Conservation (phyloP, 2,888 invertebrate species). For the Gonocerus acuteangulatus region DNA sequence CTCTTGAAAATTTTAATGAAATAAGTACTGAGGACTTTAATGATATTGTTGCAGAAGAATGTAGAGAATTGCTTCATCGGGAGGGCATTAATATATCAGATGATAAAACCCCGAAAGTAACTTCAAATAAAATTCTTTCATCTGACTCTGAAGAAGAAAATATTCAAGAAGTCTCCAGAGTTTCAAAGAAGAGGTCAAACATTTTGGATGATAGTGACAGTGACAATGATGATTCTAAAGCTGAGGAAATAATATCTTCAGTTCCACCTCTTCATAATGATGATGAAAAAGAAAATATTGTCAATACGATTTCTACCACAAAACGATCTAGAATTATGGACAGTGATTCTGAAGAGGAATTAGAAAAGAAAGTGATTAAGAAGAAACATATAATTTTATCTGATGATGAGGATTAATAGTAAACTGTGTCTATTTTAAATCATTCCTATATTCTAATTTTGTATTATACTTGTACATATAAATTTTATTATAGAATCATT, state of each 20-base stretch:
- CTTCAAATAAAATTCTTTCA: neutral
- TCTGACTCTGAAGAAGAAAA: neutral
- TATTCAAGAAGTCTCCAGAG: neutral
- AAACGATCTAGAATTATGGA: slow-evolving; percentile 2
- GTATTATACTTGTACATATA: too few species aligned
- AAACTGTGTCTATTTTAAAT: slow-evolving; percentile 17
- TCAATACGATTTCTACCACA: neutral
- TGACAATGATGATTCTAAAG: neutral
- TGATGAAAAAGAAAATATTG: neutral
- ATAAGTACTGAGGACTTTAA: slow-evolving; percentile 17
- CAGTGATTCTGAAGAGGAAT: neutral
- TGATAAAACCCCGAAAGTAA: neutral
- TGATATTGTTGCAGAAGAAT: slow-evolving; percentile 6
- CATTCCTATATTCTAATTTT: slow-evolving; percentile 8
- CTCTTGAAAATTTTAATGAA: neutral
- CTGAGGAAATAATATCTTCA: neutral
- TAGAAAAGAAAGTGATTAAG: slow-evolving; percentile 6
- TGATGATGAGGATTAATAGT: slow-evolving; percentile 21
- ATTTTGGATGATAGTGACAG: neutral
- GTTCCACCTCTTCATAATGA: neutral
- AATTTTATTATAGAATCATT: too few species aligned
- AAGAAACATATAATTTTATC: slow-evolving; percentile 20
- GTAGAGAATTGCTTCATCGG: neutral
- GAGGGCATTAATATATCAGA: neutral
- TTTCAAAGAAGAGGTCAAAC: too few species aligned